Conservation (phyloP, 2,797 vertebrate genomes). For the Xenops minutus region DNA sequence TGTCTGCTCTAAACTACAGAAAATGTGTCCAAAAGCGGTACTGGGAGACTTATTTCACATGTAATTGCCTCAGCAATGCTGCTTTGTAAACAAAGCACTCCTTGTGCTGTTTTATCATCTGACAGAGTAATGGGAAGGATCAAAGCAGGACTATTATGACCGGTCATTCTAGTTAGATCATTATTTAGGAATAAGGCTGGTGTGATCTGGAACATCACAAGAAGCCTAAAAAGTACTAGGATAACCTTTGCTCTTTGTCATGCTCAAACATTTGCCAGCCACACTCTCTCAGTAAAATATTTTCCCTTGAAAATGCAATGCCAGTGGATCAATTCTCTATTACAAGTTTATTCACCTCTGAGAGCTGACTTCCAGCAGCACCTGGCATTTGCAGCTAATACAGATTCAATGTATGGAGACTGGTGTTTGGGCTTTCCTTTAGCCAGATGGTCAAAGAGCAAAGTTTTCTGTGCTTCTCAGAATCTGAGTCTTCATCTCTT, state of each 20-base stretch:
- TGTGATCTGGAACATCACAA: not conserved
- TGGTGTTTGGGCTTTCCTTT: not conserved
- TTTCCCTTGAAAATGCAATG: not conserved
- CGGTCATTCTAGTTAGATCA: not conserved
- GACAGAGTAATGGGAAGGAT: not conserved
- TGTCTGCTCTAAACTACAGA: not conserved
- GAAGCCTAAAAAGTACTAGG: not conserved
- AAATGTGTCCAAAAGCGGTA: not conserved
- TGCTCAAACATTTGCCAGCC: not conserved
- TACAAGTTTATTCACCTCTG: not conserved
- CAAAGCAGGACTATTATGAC: not conserved
- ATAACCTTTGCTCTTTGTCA: not conserved
- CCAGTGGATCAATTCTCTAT: not conserved
- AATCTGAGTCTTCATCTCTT: not conserved
- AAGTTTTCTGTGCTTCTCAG: not conserved
- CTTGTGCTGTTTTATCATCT: not conserved
- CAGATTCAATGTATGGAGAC: not conserved
- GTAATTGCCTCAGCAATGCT: not conserved
- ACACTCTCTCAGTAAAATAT: not conserved
- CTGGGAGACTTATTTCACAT: not conserved
- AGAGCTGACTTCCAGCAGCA: not conserved
- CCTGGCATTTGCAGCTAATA: not conserved
- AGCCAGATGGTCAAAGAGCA: not conserved
- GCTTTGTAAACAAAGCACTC: conserved; percentile 24
- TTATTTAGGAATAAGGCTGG: not conserved